A percentile compares a stretch with the other conserved stretches of the same genome.
These are phyloP conservation scores for Dryobates pubescens DNA, from an alignment of 2,797 vertebrate species.

Conservation along the genomic window DNA sequence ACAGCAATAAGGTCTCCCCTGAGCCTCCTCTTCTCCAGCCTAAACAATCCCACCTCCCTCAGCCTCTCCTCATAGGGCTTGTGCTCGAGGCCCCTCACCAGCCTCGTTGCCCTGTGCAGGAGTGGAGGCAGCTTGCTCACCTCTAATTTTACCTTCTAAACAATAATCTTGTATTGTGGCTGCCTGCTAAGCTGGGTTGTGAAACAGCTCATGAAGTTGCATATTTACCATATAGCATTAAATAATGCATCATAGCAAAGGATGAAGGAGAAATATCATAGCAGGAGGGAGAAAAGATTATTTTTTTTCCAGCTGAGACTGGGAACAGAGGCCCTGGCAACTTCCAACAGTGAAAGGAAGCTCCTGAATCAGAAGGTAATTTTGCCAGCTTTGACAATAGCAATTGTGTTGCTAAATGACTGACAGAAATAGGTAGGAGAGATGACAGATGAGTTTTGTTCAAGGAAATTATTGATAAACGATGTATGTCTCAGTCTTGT, in stretches of 20 bases:
- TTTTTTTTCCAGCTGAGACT: background rate
- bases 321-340: background rate
- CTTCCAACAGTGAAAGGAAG: background rate
- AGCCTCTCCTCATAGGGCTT: too few species aligned
- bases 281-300: background rate
- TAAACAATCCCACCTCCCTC: too few species aligned
- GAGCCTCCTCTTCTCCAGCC: too few species aligned
- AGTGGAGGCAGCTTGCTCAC: background rate
- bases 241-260: background rate
- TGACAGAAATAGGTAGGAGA: slow-evolving; percentile 14
- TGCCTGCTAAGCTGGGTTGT: background rate
- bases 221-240: background rate
- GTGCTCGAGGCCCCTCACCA: too few species aligned
- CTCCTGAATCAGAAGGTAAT: background rate
- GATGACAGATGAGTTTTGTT: slow-evolving; percentile 7
- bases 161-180: background rate
- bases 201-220: background rate
- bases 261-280: background rate
- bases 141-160: background rate
- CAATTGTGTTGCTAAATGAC: background rate
- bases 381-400: background rate
- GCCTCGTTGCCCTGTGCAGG: background rate
- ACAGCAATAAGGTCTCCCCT: too few species aligned
- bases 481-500: background rate
- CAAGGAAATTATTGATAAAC: slow-evolving; percentile 17